Evolutionary conservation across 2,797 vertebrate species (phyloP).

Genomic region (Morus bassanus): DNA sequence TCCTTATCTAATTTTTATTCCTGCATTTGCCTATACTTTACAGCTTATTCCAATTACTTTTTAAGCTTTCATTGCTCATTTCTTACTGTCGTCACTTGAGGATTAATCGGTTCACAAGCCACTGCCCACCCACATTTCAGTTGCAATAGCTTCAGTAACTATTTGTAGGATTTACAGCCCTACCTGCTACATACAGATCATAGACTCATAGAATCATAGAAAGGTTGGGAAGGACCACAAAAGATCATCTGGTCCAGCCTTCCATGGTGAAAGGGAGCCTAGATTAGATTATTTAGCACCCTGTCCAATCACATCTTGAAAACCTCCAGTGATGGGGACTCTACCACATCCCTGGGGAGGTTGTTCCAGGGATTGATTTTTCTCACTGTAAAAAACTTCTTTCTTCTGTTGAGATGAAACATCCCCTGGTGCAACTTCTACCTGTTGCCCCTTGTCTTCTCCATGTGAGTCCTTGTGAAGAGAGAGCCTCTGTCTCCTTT

Average conservation of each 20-base stretch:
- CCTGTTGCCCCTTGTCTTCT: not conserved
- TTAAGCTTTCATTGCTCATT: not conserved
- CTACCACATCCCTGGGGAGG: not conserved
- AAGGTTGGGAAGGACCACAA: not conserved
- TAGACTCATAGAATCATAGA: not conserved
- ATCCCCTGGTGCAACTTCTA: not conserved
- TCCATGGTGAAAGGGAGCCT: not conserved
- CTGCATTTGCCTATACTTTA: not conserved
- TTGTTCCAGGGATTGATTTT: not conserved
- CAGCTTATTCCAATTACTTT: not conserved
- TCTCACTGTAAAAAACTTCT: not conserved
- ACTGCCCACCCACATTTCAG: not conserved
- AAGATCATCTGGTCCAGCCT: not conserved
- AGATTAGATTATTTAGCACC: not conserved
- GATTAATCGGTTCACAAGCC: not conserved
- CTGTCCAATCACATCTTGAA: not conserved
- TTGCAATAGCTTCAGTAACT: not conserved
- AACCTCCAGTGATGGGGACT: not conserved
- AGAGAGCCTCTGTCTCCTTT: not conserved
- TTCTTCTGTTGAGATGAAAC: not conserved
- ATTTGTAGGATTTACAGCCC: not conserved
- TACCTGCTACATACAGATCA: not conserved
- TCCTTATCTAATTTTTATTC: not conserved
- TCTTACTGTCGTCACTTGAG: not conserved
- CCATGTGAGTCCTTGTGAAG: not conserved